Evolutionary conservation across 2,797 vertebrate genomes (phyloP).

Genomic region (Aldrovandia affinis): DNA sequence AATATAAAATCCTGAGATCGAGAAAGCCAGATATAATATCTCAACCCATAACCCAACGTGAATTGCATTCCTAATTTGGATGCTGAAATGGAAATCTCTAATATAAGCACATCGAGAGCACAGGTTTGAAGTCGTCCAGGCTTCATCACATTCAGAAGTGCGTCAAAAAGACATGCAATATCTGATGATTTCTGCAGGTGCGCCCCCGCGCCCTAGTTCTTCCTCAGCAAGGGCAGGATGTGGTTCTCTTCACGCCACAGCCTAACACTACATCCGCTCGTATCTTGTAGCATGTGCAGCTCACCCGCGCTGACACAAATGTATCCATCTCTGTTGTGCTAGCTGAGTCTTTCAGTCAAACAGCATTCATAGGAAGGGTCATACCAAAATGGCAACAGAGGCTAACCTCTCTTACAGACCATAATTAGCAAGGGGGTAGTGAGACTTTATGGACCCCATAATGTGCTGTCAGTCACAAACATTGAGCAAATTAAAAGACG

Average conservation of each 20-base stretch:
- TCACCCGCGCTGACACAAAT: background rate
- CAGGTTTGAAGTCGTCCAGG: background rate
- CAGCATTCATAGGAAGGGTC: background rate
- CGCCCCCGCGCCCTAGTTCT: slow-evolving; percentile 14
- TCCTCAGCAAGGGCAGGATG: slow-evolving; percentile 71
- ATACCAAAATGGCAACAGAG: background rate
- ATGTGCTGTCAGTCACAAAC: background rate
- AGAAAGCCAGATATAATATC: too few species aligned
- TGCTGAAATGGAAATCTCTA: background rate
- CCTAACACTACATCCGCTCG: background rate
- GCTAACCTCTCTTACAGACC: background rate
- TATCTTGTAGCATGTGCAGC: background rate
- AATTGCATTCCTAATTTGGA: background rate
- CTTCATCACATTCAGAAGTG: background rate
- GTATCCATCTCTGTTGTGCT: background rate
- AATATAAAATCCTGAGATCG: background rate
- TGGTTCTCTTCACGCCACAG: slow-evolving; percentile 53
- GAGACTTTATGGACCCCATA: background rate
- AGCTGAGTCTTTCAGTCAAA: background rate
- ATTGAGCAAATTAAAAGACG: background rate
- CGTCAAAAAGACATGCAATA: background rate
- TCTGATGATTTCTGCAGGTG: background rate
- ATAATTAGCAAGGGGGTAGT: background rate
- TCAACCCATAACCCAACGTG: background rate
- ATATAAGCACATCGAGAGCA: background rate